Conservation (phyloP, 2,797 vertebrate species). For the Crenichthys baileyi region DNA sequence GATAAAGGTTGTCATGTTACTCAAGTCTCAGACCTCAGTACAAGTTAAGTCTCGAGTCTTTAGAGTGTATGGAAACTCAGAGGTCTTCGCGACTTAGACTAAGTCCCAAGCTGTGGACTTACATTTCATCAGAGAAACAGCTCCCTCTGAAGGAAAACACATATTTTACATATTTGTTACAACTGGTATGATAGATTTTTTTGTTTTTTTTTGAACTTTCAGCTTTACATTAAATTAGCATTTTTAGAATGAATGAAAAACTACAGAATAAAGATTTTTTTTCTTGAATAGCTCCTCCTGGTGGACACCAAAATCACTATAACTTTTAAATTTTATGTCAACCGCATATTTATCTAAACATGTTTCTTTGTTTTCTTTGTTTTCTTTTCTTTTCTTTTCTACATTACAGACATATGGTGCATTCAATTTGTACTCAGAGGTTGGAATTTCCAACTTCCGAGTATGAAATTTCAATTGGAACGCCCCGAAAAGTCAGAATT, state of each 20-base stretch:
- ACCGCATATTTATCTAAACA: background rate
- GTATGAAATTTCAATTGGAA: too few relatives aligned
- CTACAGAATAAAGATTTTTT: background rate
- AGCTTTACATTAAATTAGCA: background rate
- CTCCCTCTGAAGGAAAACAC: background rate
- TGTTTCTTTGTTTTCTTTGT: background rate
- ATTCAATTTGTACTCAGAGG: too few relatives aligned
- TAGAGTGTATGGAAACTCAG: background rate
- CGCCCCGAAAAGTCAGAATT: too few relatives aligned
- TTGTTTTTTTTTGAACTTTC: too few relatives aligned
- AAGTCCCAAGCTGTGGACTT: background rate
- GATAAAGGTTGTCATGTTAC: background rate
- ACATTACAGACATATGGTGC: background rate
- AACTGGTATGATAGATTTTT: background rate
- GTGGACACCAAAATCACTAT: background rate
- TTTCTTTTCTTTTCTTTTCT: background rate
- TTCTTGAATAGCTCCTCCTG: background rate
- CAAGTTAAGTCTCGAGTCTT: background rate
- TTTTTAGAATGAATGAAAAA: background rate
- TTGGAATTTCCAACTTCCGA: too few relatives aligned
- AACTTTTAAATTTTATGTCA: background rate
- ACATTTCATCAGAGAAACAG: background rate
- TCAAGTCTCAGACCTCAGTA: background rate
- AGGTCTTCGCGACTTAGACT: background rate
- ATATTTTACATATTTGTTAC: background rate